Base-by-base conservation (phyloP, 2,113 vertebrate genomes). In the Suricata suricatta region DNA sequence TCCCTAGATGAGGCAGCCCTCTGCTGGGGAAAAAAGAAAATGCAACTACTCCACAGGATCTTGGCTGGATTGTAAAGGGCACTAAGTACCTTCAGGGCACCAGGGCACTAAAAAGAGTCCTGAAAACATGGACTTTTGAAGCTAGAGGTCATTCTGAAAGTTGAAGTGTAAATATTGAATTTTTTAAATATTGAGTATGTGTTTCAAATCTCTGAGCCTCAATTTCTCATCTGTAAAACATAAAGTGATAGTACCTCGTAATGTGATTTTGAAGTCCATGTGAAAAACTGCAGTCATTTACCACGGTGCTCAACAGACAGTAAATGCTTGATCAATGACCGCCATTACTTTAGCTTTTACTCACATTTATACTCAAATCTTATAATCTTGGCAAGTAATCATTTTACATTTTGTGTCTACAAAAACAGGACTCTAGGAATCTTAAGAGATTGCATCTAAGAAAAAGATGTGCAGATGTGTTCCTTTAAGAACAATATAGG, bases 1-100 rank as follows among this genome's bases (percentile, higher is more conserved):
- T 44, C 27, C 15, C 44, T 83, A 44, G 54, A 11, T 2, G 7
- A 72, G 38, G 76, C 35, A 19, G 71, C 76, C 91, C 95, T 95
- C 81, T 97, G 29, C 80, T 96, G 88, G 84, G 38, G 44, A 90
- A 80, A 54, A 38, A 74, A 88, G 84, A 90, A 93, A 93, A 74
- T 79, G 35, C 69, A 74, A 27, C n/a, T 47, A n/a, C 44, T 21
- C 29, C 44, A 47, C 41, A 96, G n/a, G 50, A 68, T 41, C 38
- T 44, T 31, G 50, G 7, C 35, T 60, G 17, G 7, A 52, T 12
- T 16, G 68, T 77, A 66, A 86, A 38, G 38, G 16, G 38, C 31
- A 64, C 14, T 35, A 2, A 25, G 50, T 7, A 33, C 9, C 25
- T 27, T 23, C 25, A 38, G 25, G 63, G 38, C 31, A 86, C 25